These are phyloP conservation scores for Drosophila yakuba DNA, from an alignment of 1,140 invertebrate species.

Conservation along the genomic window DNA sequence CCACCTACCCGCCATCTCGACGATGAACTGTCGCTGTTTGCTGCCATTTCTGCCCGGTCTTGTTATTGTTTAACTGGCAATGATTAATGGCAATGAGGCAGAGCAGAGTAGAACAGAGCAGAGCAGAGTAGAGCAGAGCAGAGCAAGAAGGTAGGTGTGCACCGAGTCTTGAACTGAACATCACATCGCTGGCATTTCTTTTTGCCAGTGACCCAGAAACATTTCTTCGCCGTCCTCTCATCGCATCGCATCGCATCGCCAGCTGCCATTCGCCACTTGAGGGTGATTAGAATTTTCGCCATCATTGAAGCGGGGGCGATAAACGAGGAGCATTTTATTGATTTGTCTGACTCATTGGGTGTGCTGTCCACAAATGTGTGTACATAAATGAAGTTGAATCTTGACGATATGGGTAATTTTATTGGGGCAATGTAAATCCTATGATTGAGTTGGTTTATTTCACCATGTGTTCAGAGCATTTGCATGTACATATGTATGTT, in stretches of 20 bases:
- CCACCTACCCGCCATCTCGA: constrained; percentile 9
- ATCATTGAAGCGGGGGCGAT: not conserved
- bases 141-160: constrained; percentile 30
- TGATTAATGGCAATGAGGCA: constrained; percentile 68
- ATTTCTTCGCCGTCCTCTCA: constrained; percentile 30
- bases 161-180: constrained; percentile 32
- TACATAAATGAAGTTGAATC: constrained; percentile 16
- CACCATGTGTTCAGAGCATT: no score
- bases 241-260: constrained; percentile 1
- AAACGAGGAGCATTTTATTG: constrained; percentile 32
- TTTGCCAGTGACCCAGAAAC: constrained; percentile 69
- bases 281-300: constrained; percentile 51
- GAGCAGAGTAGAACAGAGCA: not conserved
- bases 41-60: constrained; percentile 31
- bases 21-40: constrained; percentile 20
- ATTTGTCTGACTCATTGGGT: constrained; percentile 39
- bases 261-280: constrained; percentile 43
- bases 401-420: not conserved
- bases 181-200: constrained; percentile 62
- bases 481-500: no score
- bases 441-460: no score
- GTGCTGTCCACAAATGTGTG: constrained; percentile 3
- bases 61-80: constrained; percentile 76
- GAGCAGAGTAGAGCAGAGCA: not conserved
- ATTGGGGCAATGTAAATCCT: not conserved